Evolutionary conservation across 2,888 invertebrate species (phyloP).

Genomic region (Acrobasis suavella): DNA sequence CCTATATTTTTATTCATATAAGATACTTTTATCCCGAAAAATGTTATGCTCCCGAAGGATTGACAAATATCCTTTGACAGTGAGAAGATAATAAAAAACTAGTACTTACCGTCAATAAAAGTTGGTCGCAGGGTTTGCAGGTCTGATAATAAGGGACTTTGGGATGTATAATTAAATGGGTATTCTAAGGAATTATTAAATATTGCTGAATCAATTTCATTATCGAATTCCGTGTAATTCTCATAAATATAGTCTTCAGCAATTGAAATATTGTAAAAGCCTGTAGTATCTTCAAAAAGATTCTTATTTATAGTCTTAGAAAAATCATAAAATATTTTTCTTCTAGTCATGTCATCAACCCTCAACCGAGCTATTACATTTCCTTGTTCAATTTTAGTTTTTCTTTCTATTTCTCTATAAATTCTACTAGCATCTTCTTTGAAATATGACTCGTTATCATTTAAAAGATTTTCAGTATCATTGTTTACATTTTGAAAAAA

Average conservation of each 20-base stretch:
- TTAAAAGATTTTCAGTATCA: background rate
- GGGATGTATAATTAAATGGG: slow-evolving; percentile 41
- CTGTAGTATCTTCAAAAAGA: slow-evolving; percentile 24
- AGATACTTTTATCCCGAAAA: no score
- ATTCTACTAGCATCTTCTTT: slow-evolving; percentile 27
- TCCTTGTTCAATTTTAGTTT: slow-evolving; percentile 34
- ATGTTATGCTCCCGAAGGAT: no score
- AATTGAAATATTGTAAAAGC: slow-evolving; percentile 29
- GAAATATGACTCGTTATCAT: slow-evolving; percentile 16
- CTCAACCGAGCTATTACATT: slow-evolving; percentile 65
- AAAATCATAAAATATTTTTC: slow-evolving; percentile 68
- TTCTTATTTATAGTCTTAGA: slow-evolving; percentile 66
- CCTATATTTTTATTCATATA: no score
- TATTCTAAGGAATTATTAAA: slow-evolving; percentile 46
- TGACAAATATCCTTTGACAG: no score
- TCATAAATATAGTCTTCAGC: slow-evolving; percentile 25
- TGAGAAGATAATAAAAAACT: slow-evolving; percentile 19
- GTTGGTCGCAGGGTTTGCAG: slow-evolving; percentile 44
- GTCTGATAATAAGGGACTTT: slow-evolving; percentile 44
- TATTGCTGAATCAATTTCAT: slow-evolving; percentile 27
- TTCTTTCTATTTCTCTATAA: slow-evolving; percentile 29
- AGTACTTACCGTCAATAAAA: slow-evolving; percentile 51
- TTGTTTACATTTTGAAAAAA: background rate
- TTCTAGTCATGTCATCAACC: slow-evolving; percentile 64
- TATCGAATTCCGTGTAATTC: slow-evolving; percentile 29